Evolutionary conservation across 1,140 invertebrate genomes (phyloP), one percentile per base, ranked within the genome.

Genomic region (Aphidius gifuensis): DNA sequence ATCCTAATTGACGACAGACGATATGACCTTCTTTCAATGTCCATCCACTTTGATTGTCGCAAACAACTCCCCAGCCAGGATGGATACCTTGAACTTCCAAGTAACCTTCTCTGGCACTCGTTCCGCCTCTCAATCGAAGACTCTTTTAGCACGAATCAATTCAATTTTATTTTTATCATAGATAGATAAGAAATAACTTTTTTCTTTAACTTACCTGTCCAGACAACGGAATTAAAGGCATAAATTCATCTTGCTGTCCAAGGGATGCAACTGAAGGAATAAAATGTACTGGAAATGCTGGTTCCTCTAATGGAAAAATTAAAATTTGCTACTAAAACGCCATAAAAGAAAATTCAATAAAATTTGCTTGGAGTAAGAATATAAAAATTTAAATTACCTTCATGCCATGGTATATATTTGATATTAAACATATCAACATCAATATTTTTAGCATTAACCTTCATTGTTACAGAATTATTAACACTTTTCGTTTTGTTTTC

Each of bases 1-100:
- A 86, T 48, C 85, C 85, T 1, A 86, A 73, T 65, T 85, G 83
- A 61, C 69, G 77, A 68, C 85, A 86, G n/a, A 85, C 76, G 38
- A 86, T 68, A 58, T 81, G 67, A 8, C 84, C 85, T 74, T 85
- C 83, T 38, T 80, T 76, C 8, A 82, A 70, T 49, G 73, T 82
- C 85, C 84, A 86, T 40, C 68, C 64, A 50, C 79, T 76, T 57
- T 66, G 71, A 2, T 75, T 68, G 68, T 86, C 84, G 49, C 84
- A 85, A 60, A 85, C 75, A 6, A 82, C 66, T 32, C 83, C 83
- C 85, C 85, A 86, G 6, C 80, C 76, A 40, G 77, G 72, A 49
- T 71, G 66, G 6, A 61, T 63, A 6, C 79, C 76, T 66, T 81
- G 76, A 16, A 85, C 78, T 70, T 86, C 83, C 2, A 86, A 75